These are phyloP conservation scores for Epistrophella euchroma DNA, from an alignment of 2,888 invertebrate genomes.

Conservation along the genomic window DNA sequence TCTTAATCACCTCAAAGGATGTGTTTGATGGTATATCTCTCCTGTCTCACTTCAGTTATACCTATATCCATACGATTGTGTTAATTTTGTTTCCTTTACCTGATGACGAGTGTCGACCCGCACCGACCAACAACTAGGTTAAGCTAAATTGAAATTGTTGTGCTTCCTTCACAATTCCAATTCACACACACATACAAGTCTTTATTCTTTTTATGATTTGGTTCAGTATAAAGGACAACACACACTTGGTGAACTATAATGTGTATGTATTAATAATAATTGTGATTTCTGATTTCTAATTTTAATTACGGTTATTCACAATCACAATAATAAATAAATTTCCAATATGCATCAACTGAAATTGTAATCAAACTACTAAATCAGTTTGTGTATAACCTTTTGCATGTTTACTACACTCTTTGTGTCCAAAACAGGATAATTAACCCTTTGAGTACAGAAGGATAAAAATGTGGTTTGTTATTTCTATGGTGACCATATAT, in stretches of 20 bases:
- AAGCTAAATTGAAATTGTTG: constrained; percentile 19
- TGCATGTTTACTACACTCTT: constrained; percentile 30
- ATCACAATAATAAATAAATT: constrained; percentile 20
- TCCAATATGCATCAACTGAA: constrained; percentile 14
- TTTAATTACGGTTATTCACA: constrained; percentile 13
- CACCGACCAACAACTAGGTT: constrained; percentile 3
- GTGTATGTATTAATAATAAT: background rate
- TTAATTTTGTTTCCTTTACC: constrained; percentile 24
- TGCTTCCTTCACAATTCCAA: background rate
- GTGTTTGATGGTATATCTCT: constrained; percentile 21
- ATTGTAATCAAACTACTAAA: constrained; percentile 20
- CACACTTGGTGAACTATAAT: background rate
- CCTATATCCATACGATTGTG: constrained; percentile 15
- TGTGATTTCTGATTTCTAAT: constrained; percentile 28
- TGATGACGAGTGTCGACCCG: constrained; percentile 4
- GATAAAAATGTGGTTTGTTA: background rate
- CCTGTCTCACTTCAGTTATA: background rate
- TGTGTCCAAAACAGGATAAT: constrained; percentile 23
- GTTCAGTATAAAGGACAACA: background rate
- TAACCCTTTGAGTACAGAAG: constrained; percentile 14
- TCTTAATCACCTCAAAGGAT: constrained; percentile 43
- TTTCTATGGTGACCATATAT: constrained; percentile 10
- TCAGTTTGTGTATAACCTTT: constrained; percentile 28
- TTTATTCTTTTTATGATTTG: background rate
- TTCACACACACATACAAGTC: too few species aligned